phyloP scores from a whole-genome alignment of 2,113 vertebrate species.

The Percopsis transmontana region DNA sequence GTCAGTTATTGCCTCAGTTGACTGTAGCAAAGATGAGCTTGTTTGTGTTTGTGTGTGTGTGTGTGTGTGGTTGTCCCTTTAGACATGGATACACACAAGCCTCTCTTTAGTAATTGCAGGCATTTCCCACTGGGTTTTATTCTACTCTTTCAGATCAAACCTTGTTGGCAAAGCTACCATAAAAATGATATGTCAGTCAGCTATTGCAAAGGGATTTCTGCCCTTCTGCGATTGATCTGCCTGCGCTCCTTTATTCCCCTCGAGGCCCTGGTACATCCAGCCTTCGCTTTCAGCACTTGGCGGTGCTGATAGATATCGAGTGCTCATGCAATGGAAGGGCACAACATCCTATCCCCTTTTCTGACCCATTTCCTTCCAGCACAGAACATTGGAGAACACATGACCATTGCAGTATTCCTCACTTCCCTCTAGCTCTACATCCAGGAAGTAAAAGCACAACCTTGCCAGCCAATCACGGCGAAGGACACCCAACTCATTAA shows the following conservation, averaged over 20 bases:
- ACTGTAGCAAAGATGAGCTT: conserved; percentile 25
- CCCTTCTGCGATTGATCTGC: conserved; percentile 62
- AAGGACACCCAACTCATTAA: conserved; percentile 84
- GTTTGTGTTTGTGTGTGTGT: conserved; percentile 34
- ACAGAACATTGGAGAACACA: conserved; percentile 56
- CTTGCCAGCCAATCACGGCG: conserved; percentile 73
- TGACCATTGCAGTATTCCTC: conserved; percentile 53
- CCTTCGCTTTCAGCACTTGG: conserved; percentile 45
- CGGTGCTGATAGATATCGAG: conserved; percentile 48
- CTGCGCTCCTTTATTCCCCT: conserved; percentile 64
- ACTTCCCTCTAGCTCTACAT: conserved; percentile 57
- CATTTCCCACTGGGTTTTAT: conserved; percentile 59
- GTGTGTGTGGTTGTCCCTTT: not conserved
- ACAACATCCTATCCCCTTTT: conserved; percentile 19
- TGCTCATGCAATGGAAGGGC: conserved; percentile 31
- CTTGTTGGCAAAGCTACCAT: conserved; percentile 56
- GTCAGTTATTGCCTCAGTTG: conserved; percentile 26
- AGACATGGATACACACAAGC: not conserved
- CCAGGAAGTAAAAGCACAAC: conserved; percentile 69
- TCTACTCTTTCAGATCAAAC: conserved; percentile 57
- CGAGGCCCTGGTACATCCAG: conserved; percentile 40
- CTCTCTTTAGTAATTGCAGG: conserved; percentile 48
- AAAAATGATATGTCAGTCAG: conserved; percentile 60
- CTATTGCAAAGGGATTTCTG: conserved; percentile 53
- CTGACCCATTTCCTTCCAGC: conserved; percentile 41